Evolutionary conservation across 2,113 vertebrate species (phyloP).

Genomic region (Dryoscopus gambensis): DNA sequence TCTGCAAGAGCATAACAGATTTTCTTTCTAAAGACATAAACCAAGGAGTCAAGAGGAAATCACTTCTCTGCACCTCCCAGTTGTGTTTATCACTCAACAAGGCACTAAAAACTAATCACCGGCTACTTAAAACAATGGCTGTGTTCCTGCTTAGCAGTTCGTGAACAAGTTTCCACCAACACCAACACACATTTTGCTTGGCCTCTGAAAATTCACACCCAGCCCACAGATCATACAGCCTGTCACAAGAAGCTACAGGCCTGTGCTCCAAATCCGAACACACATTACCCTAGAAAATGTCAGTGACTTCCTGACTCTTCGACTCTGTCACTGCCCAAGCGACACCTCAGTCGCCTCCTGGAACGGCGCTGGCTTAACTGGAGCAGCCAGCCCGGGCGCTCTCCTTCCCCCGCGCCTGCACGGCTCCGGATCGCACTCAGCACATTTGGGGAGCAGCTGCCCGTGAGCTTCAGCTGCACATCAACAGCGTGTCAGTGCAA

Average conservation of each 20-base stretch:
- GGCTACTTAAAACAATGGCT: background rate
- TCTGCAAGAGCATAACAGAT: background rate
- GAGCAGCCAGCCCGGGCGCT: accelerated
- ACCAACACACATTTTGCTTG: background rate
- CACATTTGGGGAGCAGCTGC: background rate
- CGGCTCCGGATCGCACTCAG: accelerated
- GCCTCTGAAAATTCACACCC: background rate
- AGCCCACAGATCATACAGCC: background rate
- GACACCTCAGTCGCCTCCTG: background rate
- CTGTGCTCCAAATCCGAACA: accelerated
- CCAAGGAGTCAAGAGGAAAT: background rate
- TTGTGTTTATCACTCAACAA: background rate
- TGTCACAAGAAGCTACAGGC: background rate
- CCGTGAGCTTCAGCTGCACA: background rate
- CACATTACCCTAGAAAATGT: background rate
- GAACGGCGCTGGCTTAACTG: accelerated
- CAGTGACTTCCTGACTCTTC: background rate
- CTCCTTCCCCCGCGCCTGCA: background rate
- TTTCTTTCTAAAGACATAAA: background rate
- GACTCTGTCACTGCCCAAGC: background rate
- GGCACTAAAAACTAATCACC: background rate
- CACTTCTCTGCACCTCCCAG: background rate
- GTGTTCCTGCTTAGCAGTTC: background rate
- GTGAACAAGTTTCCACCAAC: background rate
- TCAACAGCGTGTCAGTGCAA: background rate